Base-by-base conservation (phyloP, 2,797 vertebrate genomes). In the Adrianichthys oophorus region DNA sequence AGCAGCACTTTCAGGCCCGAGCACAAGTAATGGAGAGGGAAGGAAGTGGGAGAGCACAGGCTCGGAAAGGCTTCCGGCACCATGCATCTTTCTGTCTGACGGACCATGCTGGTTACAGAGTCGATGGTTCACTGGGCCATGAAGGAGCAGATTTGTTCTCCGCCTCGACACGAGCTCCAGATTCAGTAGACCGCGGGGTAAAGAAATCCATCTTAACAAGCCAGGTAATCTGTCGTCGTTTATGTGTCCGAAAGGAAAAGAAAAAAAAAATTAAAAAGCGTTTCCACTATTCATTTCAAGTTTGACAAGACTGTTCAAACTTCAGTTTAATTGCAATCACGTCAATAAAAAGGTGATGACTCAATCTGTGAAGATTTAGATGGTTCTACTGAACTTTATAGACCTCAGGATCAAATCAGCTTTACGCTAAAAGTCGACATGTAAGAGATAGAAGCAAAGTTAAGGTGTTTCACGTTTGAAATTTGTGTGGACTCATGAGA, bases 121-220 rank as follows among this genome's bases (percentile, higher is more conserved):
- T 84, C 72, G 66, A 80, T 76, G 78, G 80, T 74, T 83, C 81
- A 79, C 78, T 65, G 83, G 74, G 70, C 80, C 80, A 71, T 77
- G 80, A 87, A 82, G 71, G 68, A 84, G 73, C 53, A 60, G 56
- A 87, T 88, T 87, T 79, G 81, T 85, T 73, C 79, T 68, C 74
- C 61, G 64, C 65, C 56, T 43, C 3, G 29, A 71, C 68, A 66
- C 57, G 18, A 43, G 53, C 53, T 71, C 48, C 56, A 46, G 64
- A 65, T 59, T 58, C 63, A 62, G 21, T 29, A n/a, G 43, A 14
- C 40, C 14, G 48, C 18, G 8, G 2, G 1, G 17, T 14, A 15
- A 29, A 58, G 52, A 62, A 59, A 65, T 75, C 67, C 52, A 55
- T 84, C 42, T 72, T 45, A 66, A 73, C 71, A 62, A 72, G 62